These are phyloP conservation scores for Magallana nippona DNA, from an alignment of 2,888 invertebrate species.

Conservation along the genomic window DNA sequence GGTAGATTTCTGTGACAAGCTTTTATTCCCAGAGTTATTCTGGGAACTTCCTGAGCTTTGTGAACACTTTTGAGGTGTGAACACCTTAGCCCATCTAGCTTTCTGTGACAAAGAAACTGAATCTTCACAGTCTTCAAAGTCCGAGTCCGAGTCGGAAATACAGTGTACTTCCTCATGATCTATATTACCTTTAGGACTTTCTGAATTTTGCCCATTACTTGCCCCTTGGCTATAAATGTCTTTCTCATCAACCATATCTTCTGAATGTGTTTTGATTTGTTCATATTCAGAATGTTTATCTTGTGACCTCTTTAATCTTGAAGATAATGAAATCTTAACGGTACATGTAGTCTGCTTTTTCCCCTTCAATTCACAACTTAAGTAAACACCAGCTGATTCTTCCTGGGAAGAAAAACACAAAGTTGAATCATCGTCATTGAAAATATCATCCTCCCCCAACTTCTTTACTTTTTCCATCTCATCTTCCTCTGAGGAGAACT, in stretches of 20 bases:
- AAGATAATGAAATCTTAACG: not conserved
- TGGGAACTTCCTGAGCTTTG: slow-evolving; percentile 2
- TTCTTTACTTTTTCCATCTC: not conserved
- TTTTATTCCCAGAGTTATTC: not conserved
- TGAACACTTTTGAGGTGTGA: slow-evolving; percentile 7
- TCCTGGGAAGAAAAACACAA: slow-evolving; percentile 10
- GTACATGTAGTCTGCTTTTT: not conserved
- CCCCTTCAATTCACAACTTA: not conserved
- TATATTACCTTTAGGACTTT: not conserved
- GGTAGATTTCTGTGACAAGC: slow-evolving; percentile 16
- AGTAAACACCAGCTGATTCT: not conserved
- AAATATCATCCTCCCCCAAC: not conserved
- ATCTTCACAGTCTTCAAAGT: slow-evolving; percentile 3
- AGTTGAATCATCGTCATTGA: not conserved
- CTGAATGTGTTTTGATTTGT: not conserved
- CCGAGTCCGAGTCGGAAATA: slow-evolving; percentile 11
- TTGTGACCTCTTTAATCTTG: no score
- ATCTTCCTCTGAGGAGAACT: not conserved
- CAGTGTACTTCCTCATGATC: not conserved
- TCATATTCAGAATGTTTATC: no score
- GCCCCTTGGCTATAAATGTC: no score
- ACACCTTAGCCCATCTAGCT: not conserved
- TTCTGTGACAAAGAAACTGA: slow-evolving; percentile 16
- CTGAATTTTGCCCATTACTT: not conserved
- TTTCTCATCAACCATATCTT: not conserved